phyloP scores from a whole-genome alignment of 1,140 invertebrate genomes.

The Anastrepha ludens region DNA sequence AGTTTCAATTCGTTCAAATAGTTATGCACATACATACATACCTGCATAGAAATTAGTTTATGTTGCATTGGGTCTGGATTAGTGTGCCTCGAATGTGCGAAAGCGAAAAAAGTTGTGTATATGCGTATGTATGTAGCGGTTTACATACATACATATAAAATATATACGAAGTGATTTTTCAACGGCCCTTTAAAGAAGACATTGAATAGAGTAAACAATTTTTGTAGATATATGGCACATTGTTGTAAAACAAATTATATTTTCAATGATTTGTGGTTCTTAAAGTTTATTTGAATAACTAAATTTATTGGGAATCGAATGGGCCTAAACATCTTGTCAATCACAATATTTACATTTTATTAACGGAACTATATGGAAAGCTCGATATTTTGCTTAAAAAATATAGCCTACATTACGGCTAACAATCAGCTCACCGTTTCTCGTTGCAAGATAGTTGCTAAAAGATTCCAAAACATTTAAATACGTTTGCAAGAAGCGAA shows the following conservation, averaged over 20 bases:
- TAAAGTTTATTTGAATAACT: conserved; percentile 72
- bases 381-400: too few species aligned
- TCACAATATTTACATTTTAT: background rate
- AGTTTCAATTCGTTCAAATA: too few species aligned
- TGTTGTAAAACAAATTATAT: background rate
- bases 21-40: background rate
- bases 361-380: background rate
- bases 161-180: conserved; percentile 58
- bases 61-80: conserved; percentile 68
- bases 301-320: conserved; percentile 74
- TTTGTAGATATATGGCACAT: background rate
- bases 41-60: background rate
- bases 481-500: too few species aligned
- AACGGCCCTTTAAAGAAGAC: conserved; percentile 54
- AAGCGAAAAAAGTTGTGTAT: conserved; percentile 59
- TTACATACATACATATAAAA: conserved; percentile 22
- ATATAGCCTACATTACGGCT: background rate
- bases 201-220: background rate
- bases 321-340: conserved; percentile 65
- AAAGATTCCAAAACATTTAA: background rate
- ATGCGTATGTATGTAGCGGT: background rate
- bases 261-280: conserved; percentile 57
- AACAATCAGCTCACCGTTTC: background rate
- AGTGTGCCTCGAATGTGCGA: conserved; percentile 62
- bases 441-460: background rate